Conservation (phyloP, 2,797 vertebrate species). For the Intellagama lesueurii region DNA sequence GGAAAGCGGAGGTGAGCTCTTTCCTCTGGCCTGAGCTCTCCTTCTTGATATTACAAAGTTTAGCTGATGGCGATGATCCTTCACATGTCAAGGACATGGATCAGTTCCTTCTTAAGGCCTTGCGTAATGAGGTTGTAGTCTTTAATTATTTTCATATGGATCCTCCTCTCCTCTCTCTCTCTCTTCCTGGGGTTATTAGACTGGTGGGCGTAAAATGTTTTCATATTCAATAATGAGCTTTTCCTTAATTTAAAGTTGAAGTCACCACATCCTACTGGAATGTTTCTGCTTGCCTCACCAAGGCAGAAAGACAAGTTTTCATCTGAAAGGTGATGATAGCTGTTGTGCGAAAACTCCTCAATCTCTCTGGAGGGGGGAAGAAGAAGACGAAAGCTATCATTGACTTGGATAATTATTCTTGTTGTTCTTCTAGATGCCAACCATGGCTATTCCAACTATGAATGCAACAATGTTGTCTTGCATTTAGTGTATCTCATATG, state of each 20-base stretch:
- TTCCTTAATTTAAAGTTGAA: no score
- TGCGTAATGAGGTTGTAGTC: conserved; percentile 12
- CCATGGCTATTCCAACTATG: no score
- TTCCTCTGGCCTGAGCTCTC: conserved; percentile 76
- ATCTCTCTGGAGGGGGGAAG: no score
- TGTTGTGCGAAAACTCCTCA: not conserved
- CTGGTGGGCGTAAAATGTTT: not conserved
- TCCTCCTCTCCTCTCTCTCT: not conserved
- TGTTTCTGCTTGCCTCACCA: no score
- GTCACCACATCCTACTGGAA: no score
- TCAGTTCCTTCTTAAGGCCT: conserved; percentile 23
- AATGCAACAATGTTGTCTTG: no score
- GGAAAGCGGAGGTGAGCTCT: conserved; percentile 79
- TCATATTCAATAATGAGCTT: no score
- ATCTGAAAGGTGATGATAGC: not conserved
- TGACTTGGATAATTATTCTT: no score
- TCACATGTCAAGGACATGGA: conserved; percentile 42
- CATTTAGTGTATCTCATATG: no score
- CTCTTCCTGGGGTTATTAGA: not conserved
- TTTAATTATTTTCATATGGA: conserved; percentile 41
- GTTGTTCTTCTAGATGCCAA: no score
- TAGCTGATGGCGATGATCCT: conserved; percentile 74
- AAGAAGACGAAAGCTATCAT: no score
- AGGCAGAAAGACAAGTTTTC: not conserved
- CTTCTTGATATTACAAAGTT: conserved; percentile 77